A percentile compares a stretch with the other conserved stretches of the same genome.
Conservation (phyloP, 2,113 vertebrate species). For the Oxygymnocypris stewartii region DNA sequence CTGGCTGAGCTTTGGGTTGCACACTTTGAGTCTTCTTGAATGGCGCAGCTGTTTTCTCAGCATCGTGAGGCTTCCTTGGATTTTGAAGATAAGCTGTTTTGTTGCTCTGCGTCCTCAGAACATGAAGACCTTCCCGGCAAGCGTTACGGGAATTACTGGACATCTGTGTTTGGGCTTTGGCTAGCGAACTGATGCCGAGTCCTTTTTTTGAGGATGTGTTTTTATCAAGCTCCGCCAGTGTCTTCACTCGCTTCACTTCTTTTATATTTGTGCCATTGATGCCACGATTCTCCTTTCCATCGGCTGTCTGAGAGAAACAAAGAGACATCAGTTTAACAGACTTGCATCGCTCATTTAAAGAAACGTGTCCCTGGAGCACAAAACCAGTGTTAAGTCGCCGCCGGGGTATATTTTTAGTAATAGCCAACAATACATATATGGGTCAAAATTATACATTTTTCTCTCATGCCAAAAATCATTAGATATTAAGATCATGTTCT, state of each 20-base stretch:
- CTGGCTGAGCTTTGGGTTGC: conserved; percentile 14
- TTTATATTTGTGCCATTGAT: conserved; percentile 5
- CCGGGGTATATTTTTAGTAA: too few species aligned
- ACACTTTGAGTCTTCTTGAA: background rate
- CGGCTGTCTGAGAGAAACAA: conserved; percentile 53
- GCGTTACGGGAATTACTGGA: background rate
- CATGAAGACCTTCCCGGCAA: background rate
- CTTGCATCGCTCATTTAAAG: background rate
- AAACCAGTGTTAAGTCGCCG: too few species aligned
- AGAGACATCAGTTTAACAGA: background rate
- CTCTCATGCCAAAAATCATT: too few species aligned
- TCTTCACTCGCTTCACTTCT: conserved; percentile 18
- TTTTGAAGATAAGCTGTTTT: background rate
- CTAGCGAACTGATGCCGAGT: background rate
- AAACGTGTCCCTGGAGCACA: background rate
- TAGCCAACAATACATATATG: too few species aligned
- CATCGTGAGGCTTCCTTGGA: background rate
- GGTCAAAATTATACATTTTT: too few species aligned
- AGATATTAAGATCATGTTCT: too few species aligned
- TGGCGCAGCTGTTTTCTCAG: background rate
- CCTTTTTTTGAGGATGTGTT: conserved; percentile 2
- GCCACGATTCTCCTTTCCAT: conserved; percentile 64
- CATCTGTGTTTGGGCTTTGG: background rate
- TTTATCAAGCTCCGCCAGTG: background rate
- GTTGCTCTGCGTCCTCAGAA: background rate